Evolutionary conservation across 2,888 invertebrate genomes (phyloP), one percentile per base, ranked within the genome.

Genomic region (Ectemnius cavifrons): DNA sequence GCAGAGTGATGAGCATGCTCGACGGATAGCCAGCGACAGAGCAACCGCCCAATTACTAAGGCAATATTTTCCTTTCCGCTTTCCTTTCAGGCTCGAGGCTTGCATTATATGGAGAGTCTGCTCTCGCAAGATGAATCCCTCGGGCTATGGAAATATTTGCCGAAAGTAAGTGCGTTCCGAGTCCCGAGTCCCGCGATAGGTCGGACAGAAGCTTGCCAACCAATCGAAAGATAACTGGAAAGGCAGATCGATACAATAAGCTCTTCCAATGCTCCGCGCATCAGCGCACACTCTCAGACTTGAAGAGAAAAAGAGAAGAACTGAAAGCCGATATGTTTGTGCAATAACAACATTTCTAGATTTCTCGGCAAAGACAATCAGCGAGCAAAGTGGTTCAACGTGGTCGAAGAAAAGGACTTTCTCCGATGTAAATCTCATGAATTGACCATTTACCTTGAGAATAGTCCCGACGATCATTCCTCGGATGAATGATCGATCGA

Each of bases 341-440:
- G 52, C 14, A 52, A 52, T 52, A 52, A 52, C 4, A 23, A 23
- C 23, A 23, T 23, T 23, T 23, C 23, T 2, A 2, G 23, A 52
- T 52, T 37, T 52, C 52, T 52, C 8, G 5, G 37, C 2, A 16
- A 52, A 52, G 52, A 52, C 2, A 52, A 52, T 52, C 52, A 16
- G 52, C 52, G 52, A 52, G 14, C 13, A 52, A 52, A 52, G 16
- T 4, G 52, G 52, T 14, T 52, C n/a, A 52, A 52, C 5, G 1
- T 23, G 1, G 0, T 52, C 52, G 16, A n/a, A 16, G 23, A 65
- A 61, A 23, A 23, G 23, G 23, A 23, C 3, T 3, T 23, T 23
- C 2, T 20, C 23, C 2, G 3, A 23, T 23, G 75, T 75, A 75
- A 75, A 69, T 75, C 64, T 13, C 59, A 27, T 13, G 28, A 58